These are phyloP conservation scores for Crypturellus undulatus DNA, from an alignment of 2,113 vertebrate species.

Conservation along the genomic window DNA sequence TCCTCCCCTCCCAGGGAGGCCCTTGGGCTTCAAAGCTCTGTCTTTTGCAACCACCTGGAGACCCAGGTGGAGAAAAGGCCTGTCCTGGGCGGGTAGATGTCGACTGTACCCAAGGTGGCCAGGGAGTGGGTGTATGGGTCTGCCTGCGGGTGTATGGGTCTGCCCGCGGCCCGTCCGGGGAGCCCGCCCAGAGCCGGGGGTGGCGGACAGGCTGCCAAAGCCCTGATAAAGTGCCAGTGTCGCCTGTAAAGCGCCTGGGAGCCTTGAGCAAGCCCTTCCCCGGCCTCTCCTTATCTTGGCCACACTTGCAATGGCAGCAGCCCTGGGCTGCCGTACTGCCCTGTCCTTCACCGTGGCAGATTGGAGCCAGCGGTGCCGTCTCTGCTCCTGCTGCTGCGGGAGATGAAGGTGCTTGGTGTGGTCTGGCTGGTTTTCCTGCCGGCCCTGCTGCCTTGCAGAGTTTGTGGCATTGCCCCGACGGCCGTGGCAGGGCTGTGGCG, in stretches of 20 bases:
- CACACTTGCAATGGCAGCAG: background rate
- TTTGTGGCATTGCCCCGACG: background rate
- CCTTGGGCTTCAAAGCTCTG: too few species aligned
- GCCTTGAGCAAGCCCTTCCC: background rate
- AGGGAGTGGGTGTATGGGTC: background rate
- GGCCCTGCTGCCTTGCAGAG: background rate
- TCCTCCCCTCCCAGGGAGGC: too few species aligned
- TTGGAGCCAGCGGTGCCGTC: background rate
- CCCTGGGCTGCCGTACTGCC: background rate
- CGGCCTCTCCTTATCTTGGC: rapidly evolving
- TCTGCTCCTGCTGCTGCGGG: rapidly evolving
- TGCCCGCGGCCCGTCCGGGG: background rate
- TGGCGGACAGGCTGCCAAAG: background rate
- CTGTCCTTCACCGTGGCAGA: rapidly evolving
- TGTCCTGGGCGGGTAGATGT: background rate
- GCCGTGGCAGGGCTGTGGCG: background rate
- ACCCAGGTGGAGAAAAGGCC: background rate
- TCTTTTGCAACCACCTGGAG: background rate
- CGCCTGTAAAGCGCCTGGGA: background rate
- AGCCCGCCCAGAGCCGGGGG: background rate
- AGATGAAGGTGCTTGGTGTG: rapidly evolving
- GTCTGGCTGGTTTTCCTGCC: background rate
- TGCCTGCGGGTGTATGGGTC: background rate
- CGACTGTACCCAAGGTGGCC: background rate
- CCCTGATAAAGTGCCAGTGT: background rate